Conservation (phyloP, 2,113 vertebrate genomes). For the Verasper variegatus region DNA sequence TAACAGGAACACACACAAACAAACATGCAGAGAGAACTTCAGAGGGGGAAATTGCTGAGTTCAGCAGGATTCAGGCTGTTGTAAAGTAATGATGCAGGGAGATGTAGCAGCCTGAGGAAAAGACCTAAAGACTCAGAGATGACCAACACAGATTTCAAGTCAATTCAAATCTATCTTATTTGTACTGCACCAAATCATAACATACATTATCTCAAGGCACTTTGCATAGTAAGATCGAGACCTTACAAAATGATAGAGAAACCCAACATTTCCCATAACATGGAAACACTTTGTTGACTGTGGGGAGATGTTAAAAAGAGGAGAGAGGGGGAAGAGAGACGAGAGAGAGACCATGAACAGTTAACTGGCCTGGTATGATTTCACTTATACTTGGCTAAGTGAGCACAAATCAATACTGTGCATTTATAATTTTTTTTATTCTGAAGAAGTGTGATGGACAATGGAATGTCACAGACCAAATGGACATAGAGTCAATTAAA, state of each 20-base stretch:
- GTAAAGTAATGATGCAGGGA: slow-evolving; percentile 3
- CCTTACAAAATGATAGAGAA: background rate
- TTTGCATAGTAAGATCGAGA: background rate
- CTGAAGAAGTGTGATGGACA: background rate
- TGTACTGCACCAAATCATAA: background rate
- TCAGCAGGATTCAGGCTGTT: slow-evolving; percentile 19
- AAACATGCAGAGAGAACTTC: slow-evolving; percentile 10
- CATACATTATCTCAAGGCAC: background rate
- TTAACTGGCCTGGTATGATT: too few relatives aligned
- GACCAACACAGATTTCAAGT: background rate
- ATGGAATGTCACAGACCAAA: background rate
- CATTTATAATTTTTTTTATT: background rate
- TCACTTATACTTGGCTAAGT: too few relatives aligned
- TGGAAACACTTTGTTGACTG: too few relatives aligned
- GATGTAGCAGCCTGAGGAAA: too few relatives aligned
- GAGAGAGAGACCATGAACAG: too few relatives aligned
- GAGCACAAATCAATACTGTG: background rate
- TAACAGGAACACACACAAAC: slow-evolving; percentile 33
- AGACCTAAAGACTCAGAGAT: background rate
- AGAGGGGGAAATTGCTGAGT: slow-evolving; percentile 24
- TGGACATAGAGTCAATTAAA: too few relatives aligned
- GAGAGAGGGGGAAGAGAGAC: too few relatives aligned
- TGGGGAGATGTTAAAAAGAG: too few relatives aligned
- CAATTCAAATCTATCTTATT: background rate
- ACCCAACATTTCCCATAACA: too few relatives aligned